Evolutionary conservation across 2,888 invertebrate genomes (phyloP).

Genomic region (Blastobasis lacticolella): DNA sequence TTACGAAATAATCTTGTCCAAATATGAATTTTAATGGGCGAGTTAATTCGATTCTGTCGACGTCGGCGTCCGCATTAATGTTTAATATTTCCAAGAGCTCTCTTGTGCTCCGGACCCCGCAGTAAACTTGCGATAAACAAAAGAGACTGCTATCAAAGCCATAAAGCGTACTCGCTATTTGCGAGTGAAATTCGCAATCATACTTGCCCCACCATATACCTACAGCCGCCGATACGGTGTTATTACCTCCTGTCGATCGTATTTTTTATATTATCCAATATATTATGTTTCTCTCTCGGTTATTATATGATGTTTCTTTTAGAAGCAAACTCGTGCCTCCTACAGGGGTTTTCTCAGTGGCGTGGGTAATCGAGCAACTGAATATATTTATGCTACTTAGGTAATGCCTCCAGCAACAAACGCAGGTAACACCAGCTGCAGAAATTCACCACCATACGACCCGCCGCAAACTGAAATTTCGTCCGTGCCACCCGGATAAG

Average conservation of each 20-base stretch:
- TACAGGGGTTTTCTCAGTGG: too few species aligned
- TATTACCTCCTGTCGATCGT: constrained; percentile 30
- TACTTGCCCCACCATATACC: constrained; percentile 30
- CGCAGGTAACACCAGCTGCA: too few species aligned
- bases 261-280: too few species aligned
- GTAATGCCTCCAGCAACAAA: too few species aligned
- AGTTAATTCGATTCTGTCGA: constrained; percentile 38
- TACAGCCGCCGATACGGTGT: constrained; percentile 30
- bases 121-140: constrained; percentile 47
- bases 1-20: constrained; percentile 46
- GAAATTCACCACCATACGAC: too few species aligned
- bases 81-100: constrained; percentile 42
- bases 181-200: constrained; percentile 55
- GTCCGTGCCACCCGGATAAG: too few species aligned
- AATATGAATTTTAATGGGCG: constrained; percentile 43
- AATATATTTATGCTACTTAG: too few species aligned
- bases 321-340: too few species aligned
- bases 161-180: constrained; percentile 45
- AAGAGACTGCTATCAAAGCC: constrained; percentile 42
- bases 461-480: too few species aligned
- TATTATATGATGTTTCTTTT: too few species aligned
- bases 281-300: too few species aligned
- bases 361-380: too few species aligned
- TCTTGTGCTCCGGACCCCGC: constrained; percentile 41
- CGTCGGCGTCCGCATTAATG: constrained; percentile 38